Evolutionary conservation across 1,140 invertebrate species (phyloP).

Genomic region (Drosophila miranda): DNA sequence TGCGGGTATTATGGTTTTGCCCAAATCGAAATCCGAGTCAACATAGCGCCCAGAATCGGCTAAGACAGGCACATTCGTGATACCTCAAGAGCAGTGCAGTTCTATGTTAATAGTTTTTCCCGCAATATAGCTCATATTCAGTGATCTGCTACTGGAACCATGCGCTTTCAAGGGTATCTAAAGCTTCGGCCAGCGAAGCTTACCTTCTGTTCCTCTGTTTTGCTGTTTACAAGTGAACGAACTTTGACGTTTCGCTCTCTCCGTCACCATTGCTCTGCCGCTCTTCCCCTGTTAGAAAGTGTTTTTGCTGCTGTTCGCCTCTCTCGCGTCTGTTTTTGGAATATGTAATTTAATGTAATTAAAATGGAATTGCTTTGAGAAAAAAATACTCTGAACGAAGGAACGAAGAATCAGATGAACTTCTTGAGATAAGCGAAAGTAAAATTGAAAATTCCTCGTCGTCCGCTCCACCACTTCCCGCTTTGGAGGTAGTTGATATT

Average conservation of each 20-base stretch:
- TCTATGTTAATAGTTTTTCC: no score
- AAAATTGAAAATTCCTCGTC: constrained; percentile 53
- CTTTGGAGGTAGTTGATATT: background rate
- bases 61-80: no score
- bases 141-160: no score
- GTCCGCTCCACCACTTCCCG: constrained; percentile 11
- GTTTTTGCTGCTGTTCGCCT: constrained; percentile 57
- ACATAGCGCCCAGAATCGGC: no score
- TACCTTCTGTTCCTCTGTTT: constrained; percentile 48
- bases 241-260: constrained; percentile 61
- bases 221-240: constrained; percentile 79
- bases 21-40: no score
- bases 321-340: constrained; percentile 40
- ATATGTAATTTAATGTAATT: constrained; percentile 71
- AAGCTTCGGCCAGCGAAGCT: no score
- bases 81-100: background rate
- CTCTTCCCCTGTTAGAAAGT: constrained; percentile 52
- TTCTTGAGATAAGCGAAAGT: constrained; percentile 60
- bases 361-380: constrained; percentile 53
- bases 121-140: no score
- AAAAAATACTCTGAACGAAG: constrained; percentile 15
- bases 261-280: constrained; percentile 1
- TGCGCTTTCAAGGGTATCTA: background rate
- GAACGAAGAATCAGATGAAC: constrained; percentile 30
- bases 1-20: no score